Percentiles rank a stretch among this genome's conserved stretches.
phyloP scores from a whole-genome alignment of 2,888 invertebrate genomes.

The Synergus itoensis region DNA sequence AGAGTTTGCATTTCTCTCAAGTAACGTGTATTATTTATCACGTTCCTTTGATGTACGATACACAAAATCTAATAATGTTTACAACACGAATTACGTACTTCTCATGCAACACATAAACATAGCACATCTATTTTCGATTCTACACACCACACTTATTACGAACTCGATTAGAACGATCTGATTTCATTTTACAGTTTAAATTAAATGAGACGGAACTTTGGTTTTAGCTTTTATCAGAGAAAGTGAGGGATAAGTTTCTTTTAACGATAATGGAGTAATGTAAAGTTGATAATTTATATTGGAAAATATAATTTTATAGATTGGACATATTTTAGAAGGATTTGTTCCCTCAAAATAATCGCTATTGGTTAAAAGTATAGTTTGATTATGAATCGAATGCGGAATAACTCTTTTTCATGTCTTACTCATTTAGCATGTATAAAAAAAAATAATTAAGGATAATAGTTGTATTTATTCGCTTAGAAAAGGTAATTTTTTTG shows the following conservation, averaged over 20 bases:
- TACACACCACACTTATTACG: constrained; percentile 24
- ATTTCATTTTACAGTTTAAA: neutral
- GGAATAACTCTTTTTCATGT: too few species aligned
- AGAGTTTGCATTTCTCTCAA: constrained; percentile 26
- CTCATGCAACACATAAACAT: constrained; percentile 27
- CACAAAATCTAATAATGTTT: constrained; percentile 34
- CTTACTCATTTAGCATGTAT: too few species aligned
- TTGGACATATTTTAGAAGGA: too few species aligned
- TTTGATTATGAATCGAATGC: too few species aligned
- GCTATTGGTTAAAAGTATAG: too few species aligned
- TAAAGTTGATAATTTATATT: neutral
- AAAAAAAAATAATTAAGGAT: too few species aligned
- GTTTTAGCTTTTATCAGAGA: neutral
- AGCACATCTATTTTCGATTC: constrained; percentile 20
- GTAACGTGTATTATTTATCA: constrained; percentile 38
- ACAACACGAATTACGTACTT: constrained; percentile 36
- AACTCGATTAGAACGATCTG: constrained; percentile 24
- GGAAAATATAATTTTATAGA: neutral
- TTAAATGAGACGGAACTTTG: neutral
- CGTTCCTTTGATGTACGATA: constrained; percentile 44
- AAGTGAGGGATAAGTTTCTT: neutral
- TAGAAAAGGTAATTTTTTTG: too few species aligned
- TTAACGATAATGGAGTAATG: constrained; percentile 1
- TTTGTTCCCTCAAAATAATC: too few species aligned
- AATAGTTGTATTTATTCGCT: too few species aligned